Evolutionary conservation across 2,888 invertebrate species (phyloP).

Genomic region (Drosophila yooni): DNA sequence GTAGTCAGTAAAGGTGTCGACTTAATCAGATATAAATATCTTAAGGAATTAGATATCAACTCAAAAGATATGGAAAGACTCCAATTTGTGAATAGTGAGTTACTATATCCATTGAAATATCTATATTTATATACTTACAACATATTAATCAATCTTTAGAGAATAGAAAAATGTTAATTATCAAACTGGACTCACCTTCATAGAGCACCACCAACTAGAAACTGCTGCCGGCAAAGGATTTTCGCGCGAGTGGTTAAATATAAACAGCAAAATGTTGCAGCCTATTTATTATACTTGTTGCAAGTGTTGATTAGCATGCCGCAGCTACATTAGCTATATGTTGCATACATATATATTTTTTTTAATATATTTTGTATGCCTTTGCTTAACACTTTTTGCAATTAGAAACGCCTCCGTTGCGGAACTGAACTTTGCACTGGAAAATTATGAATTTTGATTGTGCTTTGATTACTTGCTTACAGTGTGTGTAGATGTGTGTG

Average conservation of each 20-base stretch:
- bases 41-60: background rate
- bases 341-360: background rate
- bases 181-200: constrained; percentile 67
- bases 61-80: background rate
- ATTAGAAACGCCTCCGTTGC: constrained; percentile 22
- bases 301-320: constrained; percentile 50
- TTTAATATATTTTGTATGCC: constrained; percentile 9
- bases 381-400: constrained; percentile 31
- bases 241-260: constrained; percentile 31
- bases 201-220: constrained; percentile 65
- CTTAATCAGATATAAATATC: background rate
- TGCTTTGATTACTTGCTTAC: constrained; percentile 57
- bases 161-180: background rate
- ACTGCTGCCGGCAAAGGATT: constrained; percentile 56
- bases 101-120: background rate
- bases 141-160: background rate
- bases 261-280: constrained; percentile 19
- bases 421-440: constrained; percentile 47
- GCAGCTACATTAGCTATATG: constrained; percentile 46
- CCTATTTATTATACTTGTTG: constrained; percentile 36
- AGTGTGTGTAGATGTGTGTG: constrained; percentile 1
- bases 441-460: constrained; percentile 50
- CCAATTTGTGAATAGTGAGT: background rate
- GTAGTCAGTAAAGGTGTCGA: background rate
- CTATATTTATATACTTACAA: background rate